These are phyloP conservation scores for Mesopsocus fuscifrons DNA, from an alignment of 2,888 invertebrate species.

Conservation along the genomic window DNA sequence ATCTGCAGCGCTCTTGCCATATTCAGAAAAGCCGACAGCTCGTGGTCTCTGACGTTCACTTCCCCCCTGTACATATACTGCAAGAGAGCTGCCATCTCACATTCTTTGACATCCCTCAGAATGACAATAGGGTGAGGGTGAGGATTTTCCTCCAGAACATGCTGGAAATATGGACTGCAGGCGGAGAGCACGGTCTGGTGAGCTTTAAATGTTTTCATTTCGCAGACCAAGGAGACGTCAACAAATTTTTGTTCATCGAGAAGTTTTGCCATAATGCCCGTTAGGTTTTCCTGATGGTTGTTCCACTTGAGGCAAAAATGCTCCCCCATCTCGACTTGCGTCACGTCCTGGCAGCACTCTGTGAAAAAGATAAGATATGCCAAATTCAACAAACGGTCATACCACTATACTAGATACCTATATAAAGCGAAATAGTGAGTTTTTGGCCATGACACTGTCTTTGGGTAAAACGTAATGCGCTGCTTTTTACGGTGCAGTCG, in stretches of 20 bases:
- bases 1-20: constrained; percentile 84
- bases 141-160: constrained; percentile 68
- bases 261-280: constrained; percentile 73
- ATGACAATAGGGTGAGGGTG: constrained; percentile 86
- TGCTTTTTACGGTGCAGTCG: too few species aligned
- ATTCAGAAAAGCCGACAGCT: constrained; percentile 76
- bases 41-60: constrained; percentile 80
- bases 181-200: constrained; percentile 86
- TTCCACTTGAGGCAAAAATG: constrained; percentile 91
- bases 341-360: constrained; percentile 8
- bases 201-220: constrained; percentile 48
- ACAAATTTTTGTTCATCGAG: constrained; percentile 76
- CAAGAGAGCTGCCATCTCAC: constrained; percentile 73
- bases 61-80: constrained; percentile 89
- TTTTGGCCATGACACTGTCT: too few species aligned
- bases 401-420: too few species aligned
- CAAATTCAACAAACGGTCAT: too few species aligned
- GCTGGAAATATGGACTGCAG: constrained; percentile 88
- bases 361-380: not conserved
- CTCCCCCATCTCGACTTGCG: constrained; percentile 28
- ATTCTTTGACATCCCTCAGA: constrained; percentile 77
- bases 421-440: too few species aligned
- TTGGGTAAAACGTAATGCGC: too few species aligned
- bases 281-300: constrained; percentile 81
- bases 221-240: constrained; percentile 82